Conservation (phyloP, 2,797 vertebrate genomes). For the Sebastes cheni region DNA sequence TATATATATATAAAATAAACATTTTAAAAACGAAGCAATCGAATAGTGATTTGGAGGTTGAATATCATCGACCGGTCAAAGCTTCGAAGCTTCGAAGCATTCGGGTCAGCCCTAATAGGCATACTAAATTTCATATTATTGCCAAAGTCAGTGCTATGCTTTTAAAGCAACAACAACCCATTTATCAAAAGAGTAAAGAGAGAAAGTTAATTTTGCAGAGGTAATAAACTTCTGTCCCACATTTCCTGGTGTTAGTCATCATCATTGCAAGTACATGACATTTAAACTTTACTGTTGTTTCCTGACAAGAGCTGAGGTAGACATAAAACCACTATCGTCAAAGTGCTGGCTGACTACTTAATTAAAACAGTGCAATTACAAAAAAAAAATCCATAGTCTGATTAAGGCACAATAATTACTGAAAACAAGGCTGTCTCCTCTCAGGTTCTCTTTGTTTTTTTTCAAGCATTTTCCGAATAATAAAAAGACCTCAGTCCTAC, state of each 20-base stretch:
- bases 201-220: not conserved
- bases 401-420: constrained; percentile 74
- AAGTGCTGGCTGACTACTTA: constrained; percentile 53
- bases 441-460: constrained; percentile 14
- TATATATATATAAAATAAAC: no score
- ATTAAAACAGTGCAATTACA: constrained; percentile 67
- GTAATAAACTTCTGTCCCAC: not conserved
- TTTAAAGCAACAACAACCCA: not conserved
- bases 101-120: not conserved
- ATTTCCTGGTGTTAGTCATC: not conserved
- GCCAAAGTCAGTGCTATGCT: not conserved
- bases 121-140: not conserved
- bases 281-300: constrained; percentile 15
- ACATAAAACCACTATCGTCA: constrained; percentile 53
- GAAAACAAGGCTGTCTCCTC: constrained; percentile 36
- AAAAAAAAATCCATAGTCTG: constrained; percentile 54
- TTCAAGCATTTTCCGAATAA: constrained; percentile 41
- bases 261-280: constrained; percentile 2
- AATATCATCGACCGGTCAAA: not conserved
- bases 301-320: constrained; percentile 64
- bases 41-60: not conserved
- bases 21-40: not conserved
- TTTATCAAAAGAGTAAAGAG: constrained; percentile 4
- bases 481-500: constrained; percentile 20
- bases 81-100: not conserved